Base-by-base conservation (phyloP, 2,888 invertebrate species). In the Athalia circularis region DNA sequence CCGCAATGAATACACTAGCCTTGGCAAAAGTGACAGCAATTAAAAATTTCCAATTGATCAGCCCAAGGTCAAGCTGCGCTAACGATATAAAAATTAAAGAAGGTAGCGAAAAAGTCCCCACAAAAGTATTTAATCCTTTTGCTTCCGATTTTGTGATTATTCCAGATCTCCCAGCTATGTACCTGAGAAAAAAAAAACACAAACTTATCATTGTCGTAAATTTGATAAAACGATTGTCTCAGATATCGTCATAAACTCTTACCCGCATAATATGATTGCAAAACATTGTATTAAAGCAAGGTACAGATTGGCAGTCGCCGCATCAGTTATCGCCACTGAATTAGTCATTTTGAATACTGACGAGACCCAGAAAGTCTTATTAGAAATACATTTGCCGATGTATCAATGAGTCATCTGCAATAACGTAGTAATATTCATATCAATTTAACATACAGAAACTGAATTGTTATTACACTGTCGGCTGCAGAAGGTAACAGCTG, bases 41-140 rank as follows among this genome's bases (percentile, higher is more conserved):
- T n/a, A 99, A 91, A 90, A 99, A 99, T 82, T 92, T 93, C 98
- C 98, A 98, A 89, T 98, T 98, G 0, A 98, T 97, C 65, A 94
- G 92, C 52, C 92, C 93, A 87, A 98, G 95, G 87, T 98, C 94
- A 45, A 98, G 91, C 86, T 95, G 94, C 43, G 97, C 97, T 87
- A 99, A 91, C 6, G 97, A 97, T 84, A 96, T 92, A 88, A 99
- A 98, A 87, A 99, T 97, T 29, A 99, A 91, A 0, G 97, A 95
- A 59, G 99, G 99, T 80, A 99, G 90, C 13, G 98, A 96, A 92
- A 99, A 98, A 59, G 96, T 97, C 11, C 97, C 97, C 4, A 98
- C 97, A 92, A 98, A 98, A 77, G 96, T 96, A 79, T 95, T 96
- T 82, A 99, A 93, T 15, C 98, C 98, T 91, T 96, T 96, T 4